These are phyloP conservation scores for Cheiracanthium punctorium DNA, from an alignment of 2,888 invertebrate genomes.

Conservation along the genomic window DNA sequence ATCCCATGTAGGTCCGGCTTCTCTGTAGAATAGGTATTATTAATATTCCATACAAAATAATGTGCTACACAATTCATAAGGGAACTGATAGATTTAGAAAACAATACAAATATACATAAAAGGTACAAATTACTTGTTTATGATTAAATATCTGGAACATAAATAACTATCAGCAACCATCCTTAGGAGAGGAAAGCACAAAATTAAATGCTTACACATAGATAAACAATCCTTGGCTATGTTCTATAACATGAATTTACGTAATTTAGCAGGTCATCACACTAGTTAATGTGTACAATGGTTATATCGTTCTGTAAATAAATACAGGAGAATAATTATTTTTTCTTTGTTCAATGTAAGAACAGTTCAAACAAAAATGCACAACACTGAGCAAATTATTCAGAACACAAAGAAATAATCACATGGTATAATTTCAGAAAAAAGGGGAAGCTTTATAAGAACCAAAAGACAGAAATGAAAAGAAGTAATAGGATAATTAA, in stretches of 20 bases:
- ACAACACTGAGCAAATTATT: not conserved
- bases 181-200: not conserved
- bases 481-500: no score
- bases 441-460: no score
- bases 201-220: constrained; percentile 11
- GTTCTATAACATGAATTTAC: constrained; percentile 5
- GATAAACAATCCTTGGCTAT: constrained; percentile 15
- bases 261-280: constrained; percentile 13
- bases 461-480: no score
- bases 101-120: not conserved
- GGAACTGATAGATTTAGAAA: not conserved
- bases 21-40: constrained; percentile 80
- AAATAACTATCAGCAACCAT: constrained; percentile 7
- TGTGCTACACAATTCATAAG: no score
- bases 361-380: not conserved
- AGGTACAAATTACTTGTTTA: not conserved
- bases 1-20: constrained; percentile 89
- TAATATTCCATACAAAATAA: no score
- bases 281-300: not conserved
- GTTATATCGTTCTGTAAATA: constrained; percentile 8
- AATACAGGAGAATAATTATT: constrained; percentile 13
- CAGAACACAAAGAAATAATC: not conserved
- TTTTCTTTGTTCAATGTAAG: not conserved
- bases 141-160: constrained; percentile 1
- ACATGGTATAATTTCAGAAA: not conserved